These are phyloP conservation scores for Ctenoplectra terminalis DNA, from an alignment of 1,140 invertebrate genomes.

Conservation along the genomic window DNA sequence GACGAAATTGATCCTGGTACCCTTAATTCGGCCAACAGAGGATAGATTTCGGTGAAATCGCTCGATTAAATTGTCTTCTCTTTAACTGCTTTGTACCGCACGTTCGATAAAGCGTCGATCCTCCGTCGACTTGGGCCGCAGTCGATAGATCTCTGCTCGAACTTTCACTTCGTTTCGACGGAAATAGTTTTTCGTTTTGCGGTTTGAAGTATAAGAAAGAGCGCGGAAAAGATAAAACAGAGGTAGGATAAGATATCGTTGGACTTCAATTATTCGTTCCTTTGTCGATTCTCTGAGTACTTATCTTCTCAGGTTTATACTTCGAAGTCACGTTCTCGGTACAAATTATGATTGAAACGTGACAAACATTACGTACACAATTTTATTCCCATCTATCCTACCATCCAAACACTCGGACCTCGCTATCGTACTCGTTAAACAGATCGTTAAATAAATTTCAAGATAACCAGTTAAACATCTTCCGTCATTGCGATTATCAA, in stretches of 20 bases:
- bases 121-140: neutral
- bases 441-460: neutral
- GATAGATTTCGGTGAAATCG: conserved; percentile 54
- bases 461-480: neutral
- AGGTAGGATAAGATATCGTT: no score
- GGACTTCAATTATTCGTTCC: neutral
- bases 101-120: no score
- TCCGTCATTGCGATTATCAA: neutral
- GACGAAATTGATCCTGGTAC: conserved; percentile 54
- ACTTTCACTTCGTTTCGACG: conserved; percentile 2
- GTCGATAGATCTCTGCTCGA: neutral
- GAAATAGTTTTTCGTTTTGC: no score
- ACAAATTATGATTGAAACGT: neutral
- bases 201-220: no score
- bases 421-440: neutral
- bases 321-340: neutral
- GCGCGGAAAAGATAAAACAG: neutral
- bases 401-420: neutral
- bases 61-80: neutral
- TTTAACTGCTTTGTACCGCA: neutral
- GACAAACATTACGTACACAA: neutral
- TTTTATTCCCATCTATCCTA: neutral
- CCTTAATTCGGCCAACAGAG: conserved; percentile 15
- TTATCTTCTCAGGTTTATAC: neutral
- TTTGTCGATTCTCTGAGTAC: neutral